Evolutionary conservation across 2,797 vertebrate species (phyloP), one percentile per base, ranked within the genome.

Genomic region (Benthosema pterotum): DNA sequence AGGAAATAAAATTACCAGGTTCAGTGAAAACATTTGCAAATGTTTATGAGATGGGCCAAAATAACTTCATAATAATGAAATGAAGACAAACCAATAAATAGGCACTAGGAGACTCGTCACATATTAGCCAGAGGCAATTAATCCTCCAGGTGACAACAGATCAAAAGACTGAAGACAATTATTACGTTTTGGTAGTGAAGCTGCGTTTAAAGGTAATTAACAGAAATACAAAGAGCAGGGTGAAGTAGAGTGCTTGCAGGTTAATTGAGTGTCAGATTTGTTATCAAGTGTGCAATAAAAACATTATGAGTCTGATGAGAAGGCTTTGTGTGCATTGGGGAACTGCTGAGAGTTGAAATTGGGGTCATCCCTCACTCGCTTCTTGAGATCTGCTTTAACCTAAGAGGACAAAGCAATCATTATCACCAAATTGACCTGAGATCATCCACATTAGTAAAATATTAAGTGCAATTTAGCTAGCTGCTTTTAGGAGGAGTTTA

Each of bases 371-470:
- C 90, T 92, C 59, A 97, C 90, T 51, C 94, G 90, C 74, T 94
- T 95, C 85, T 95, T 94, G 57, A 97, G 89, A 77, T 98, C 95
- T 0, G 89, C 84, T 82, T 94, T 95, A 18, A 97, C 94, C 96
- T 97, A 87, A 16, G 66, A 61, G 48, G 13, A 11, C 49, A 28
- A 46, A n/a, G 8, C 2, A 11, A 13, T 2, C 28, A 9, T 53
- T 11, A 43, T 19, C 14, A 53, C 22, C 25, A 14, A 25, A 25
- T 25, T 25, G 22, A 25, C 22, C 22, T 0, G 22, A 25, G 22
- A 25, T 25, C 22, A 25, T 25, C 22, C 22, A 25, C 22, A 25
- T 25, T 25, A 25, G 22, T 5, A 25, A 25, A 25, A 25, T 25
- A 25, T 25, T 25, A 25, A 0, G 22, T 25, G 5, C 22, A 25